Evolutionary conservation across 1,140 invertebrate genomes (phyloP), one percentile per base, ranked within the genome.

Genomic region (Musca domestica): DNA sequence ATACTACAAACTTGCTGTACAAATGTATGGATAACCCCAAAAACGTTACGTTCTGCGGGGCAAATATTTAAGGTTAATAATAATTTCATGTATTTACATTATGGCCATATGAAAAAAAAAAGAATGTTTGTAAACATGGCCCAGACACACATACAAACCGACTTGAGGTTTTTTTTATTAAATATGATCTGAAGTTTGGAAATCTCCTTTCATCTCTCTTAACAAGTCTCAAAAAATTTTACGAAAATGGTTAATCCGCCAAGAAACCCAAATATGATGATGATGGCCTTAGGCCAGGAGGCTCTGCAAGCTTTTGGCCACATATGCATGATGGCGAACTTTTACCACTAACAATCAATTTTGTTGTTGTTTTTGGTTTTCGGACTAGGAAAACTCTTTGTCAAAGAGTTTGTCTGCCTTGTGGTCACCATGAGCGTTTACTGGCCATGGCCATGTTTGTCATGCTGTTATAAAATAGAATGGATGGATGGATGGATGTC

Each of bases 201-300:
- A 41, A 10, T 5, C 2, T 5, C 10, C 34, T 41, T 41, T 30
- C 3, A n/a, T n/a, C 17, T 61, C 41, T 30, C 20, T 34, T 61
- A 61, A 34, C 23, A 27, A 58, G 52, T 23, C 22, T 10, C 15
- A 58, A 58, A 27, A 25, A 56, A 56, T 3, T 61, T 27, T 17
- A 61, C 56, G 27, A 61, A 61, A 61, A 61, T 61, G 56, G 56
- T 61, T 61, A 61, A 61, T 61, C 56, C 52, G 52, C 27, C 56
- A 34, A 61, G 17, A 6, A 23, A 61, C n/a, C 19, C n/a, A 51
- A 19, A 17, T 51, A 10, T 19, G 20, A 10, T 19, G 7, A 4
- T 19, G 12, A 15, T 3, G 15, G 12, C 15, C 17, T 19, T 3
- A 51, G n/a, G n/a, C n/a, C n/a, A 19, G 12, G 4, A 20, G 41